Conservation (phyloP, 2,888 invertebrate genomes). For the Plutella xylostella region DNA sequence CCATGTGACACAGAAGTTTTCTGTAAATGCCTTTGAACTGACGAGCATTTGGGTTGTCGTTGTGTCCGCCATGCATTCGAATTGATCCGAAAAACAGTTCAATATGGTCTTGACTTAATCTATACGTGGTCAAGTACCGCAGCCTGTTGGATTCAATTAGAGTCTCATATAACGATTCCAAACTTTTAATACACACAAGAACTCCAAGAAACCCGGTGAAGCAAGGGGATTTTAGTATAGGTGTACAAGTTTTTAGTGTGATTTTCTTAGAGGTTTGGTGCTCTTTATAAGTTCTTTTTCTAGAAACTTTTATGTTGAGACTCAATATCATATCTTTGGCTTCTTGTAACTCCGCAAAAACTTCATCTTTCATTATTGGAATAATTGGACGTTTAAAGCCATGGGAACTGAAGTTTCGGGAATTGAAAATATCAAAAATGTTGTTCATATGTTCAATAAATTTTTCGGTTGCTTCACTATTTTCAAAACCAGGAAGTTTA, state of each 20-base stretch:
- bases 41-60: conserved; percentile 16
- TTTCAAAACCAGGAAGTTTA: conserved; percentile 1
- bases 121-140: conserved; percentile 2
- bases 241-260: not conserved
- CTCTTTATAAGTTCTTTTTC: not conserved
- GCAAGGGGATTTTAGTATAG: conserved; percentile 7
- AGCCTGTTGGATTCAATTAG: conserved; percentile 1
- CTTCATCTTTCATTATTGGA: not conserved
- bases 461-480: conserved; percentile 11
- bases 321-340: conserved; percentile 11
- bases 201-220: conserved; percentile 5
- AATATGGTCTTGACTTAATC: conserved; percentile 17
- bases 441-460: conserved; percentile 15
- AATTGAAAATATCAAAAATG: conserved; percentile 16
- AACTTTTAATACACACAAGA: conserved; percentile 5
- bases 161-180: not conserved
- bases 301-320: conserved; percentile 7
- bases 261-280: not conserved
- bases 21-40: conserved; percentile 16
- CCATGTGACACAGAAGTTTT: conserved; percentile 17
- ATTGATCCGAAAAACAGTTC: conserved; percentile 13
- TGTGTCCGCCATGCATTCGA: conserved; percentile 15
- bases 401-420: conserved; percentile 8
- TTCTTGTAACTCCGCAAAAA: not conserved
- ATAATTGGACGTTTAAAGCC: conserved; percentile 3